Percentiles rank a stretch among this genome's conserved stretches.
These are phyloP conservation scores for Spizaetus ornatus DNA, from an alignment of 2,113 vertebrate species.

Conservation along the genomic window DNA sequence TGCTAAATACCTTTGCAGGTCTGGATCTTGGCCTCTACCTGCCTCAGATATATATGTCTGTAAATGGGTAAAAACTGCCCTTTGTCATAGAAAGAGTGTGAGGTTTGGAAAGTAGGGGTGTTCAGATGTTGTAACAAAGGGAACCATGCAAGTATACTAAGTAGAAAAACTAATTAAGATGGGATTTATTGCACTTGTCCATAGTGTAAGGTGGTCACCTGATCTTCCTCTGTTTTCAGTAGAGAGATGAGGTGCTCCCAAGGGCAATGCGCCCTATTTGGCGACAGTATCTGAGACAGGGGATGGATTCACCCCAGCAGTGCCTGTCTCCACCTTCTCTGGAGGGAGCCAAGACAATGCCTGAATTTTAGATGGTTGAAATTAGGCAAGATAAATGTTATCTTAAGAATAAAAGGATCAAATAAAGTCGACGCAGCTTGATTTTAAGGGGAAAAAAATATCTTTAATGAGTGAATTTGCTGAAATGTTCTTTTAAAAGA, in stretches of 20 bases:
- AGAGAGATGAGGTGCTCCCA: background rate
- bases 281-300: background rate
- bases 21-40: background rate
- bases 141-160: background rate
- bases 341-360: background rate
- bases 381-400: background rate
- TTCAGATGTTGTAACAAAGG: background rate
- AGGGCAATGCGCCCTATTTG: fast-evolving
- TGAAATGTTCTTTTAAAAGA: background rate
- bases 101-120: background rate
- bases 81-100: background rate
- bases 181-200: background rate
- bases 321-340: background rate
- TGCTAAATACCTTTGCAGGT: background rate
- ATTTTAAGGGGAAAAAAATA: background rate
- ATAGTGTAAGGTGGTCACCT: background rate
- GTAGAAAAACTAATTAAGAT: background rate
- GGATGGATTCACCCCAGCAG: background rate
- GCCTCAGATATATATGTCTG: background rate
- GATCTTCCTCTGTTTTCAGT: background rate
- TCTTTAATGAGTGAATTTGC: background rate
- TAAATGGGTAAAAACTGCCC: background rate
- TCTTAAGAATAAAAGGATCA: background rate
- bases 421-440: background rate
- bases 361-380: background rate